Evolutionary conservation across 2,113 vertebrate species (phyloP), one percentile per base, ranked within the genome.

Genomic region (Chrysochloris asiatica): DNA sequence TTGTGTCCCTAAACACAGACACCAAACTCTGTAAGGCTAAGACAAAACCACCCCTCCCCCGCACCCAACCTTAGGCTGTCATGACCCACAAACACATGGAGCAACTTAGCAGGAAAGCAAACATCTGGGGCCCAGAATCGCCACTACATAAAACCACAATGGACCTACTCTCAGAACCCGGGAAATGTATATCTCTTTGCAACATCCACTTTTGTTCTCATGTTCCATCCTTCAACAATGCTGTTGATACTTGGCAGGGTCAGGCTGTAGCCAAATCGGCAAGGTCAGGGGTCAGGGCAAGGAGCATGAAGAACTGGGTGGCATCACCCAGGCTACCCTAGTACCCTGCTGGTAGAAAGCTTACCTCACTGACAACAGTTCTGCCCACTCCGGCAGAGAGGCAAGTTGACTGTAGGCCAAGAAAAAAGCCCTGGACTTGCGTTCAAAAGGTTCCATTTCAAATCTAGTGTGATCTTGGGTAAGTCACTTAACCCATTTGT

Each of bases 91-190:
- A n/a, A n/a, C n/a, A 83, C 7, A 2, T 11, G 76, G 50, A 86
- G 48, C 14, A n/a, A 82, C 72, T 88, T 83, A 54, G 16, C 82
- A 59, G 84, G 73, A 73, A 48, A 79, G 69, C 82, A 47, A 69
- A 61, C 54, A 82, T 85, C 79, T 86, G 79, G 50, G 50, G 26
- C 1, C 89, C 71, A 88, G 94, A 81, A 90, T 10, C 47, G 4
- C 38, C 19, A 1, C 41, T 79, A 33, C 43, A 33, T 36, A 41
- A 82, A 30, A 10, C 41, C 1, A 1, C 33, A 30, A 79, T 26
- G 43, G 59, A 48, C 65, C 28, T 21, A 24, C 48, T 76, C 76
- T 73, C 1, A 1, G 38, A 67, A 38, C 45, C 41, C 41, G 19
- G 87, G 67, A 79, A 79, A 79, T 33, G 43, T 22, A 5, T 10